Base-by-base conservation (phyloP, 1,140 invertebrate species). In the Tenebrio molitor region DNA sequence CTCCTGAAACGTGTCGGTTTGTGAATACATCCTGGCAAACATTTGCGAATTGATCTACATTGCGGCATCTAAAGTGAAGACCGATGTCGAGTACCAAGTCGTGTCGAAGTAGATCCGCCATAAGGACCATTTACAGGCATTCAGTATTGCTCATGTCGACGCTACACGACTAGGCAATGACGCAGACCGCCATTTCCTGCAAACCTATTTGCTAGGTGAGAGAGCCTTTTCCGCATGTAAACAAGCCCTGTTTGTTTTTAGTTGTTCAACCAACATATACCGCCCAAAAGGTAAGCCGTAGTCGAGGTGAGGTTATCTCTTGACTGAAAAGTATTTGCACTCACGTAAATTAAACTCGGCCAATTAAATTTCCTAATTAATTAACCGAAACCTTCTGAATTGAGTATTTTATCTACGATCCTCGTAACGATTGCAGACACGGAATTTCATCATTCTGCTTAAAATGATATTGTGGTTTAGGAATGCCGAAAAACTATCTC, bases 21-120 rank as follows among this genome's bases (percentile, higher is more conserved):
- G 44, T 23, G 50, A 58, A 58, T 58, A 58, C 23, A 58, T 58
- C 50, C 50, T 23, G 10, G 50, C 50, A 58, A 58, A 58, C 50
- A 58, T 58, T 58, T 33, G 12, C 50, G 50, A 58, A 58, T 58
- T 58, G 50, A 58, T 58, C 50, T 58, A 25, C 21, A 58, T 29
- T 58, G 50, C 50, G 50, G 50, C 50, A 34, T 58, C 50, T 58
- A 58, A 58, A 58, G 50, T 58, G 50, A 58, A 58, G 50, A 58
- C 50, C 50, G 50, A 58, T 58, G 50, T 58, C 50, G 50, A 58
- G 50, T 33, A 58, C 50, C 21, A 29, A 58, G 50, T 58, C 50
- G 50, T 58, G 50, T 58, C 50, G 50, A 58, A 58, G 50, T 58
- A 58, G 50, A 58, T 58, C 50, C 50, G 23, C 50, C 50, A 12